Conservation (phyloP, 2,113 vertebrate species). For the Bos indicus region DNA sequence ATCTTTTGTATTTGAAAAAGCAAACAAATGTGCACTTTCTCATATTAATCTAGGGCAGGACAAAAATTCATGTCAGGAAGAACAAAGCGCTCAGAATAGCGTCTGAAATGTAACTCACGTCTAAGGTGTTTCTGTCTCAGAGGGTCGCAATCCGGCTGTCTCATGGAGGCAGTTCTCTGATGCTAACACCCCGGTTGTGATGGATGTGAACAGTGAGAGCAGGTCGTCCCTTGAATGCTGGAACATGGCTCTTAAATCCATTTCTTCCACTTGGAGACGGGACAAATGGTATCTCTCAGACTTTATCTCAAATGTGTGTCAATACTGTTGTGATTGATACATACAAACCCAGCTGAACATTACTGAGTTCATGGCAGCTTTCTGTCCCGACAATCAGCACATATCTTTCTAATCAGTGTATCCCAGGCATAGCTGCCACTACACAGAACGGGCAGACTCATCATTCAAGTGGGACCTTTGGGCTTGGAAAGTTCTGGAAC, state of each 20-base stretch:
- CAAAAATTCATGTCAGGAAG: neutral
- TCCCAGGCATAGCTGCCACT: neutral
- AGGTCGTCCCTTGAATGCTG: neutral
- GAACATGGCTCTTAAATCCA: neutral
- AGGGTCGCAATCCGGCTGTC: neutral
- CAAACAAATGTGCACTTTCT: neutral
- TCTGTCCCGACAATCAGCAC: neutral
- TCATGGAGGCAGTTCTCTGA: neutral
- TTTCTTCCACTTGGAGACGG: neutral
- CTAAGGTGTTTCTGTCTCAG: neutral
- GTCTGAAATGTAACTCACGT: neutral
- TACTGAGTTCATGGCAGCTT: neutral
- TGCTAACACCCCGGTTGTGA: neutral
- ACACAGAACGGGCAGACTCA: fast-evolving
- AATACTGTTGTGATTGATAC: neutral
- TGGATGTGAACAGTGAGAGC: neutral
- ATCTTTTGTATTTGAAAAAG: neutral
- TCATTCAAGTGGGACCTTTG: neutral
- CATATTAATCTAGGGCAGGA: neutral
- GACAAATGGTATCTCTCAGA: neutral
- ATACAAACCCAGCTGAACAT: neutral
- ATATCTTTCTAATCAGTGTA: neutral
- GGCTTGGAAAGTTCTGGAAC: neutral
- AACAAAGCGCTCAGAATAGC: neutral
- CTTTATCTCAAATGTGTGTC: neutral